Evolutionary conservation across 2,113 vertebrate species (phyloP).

Genomic region (Chiloscyllium plagiosum): DNA sequence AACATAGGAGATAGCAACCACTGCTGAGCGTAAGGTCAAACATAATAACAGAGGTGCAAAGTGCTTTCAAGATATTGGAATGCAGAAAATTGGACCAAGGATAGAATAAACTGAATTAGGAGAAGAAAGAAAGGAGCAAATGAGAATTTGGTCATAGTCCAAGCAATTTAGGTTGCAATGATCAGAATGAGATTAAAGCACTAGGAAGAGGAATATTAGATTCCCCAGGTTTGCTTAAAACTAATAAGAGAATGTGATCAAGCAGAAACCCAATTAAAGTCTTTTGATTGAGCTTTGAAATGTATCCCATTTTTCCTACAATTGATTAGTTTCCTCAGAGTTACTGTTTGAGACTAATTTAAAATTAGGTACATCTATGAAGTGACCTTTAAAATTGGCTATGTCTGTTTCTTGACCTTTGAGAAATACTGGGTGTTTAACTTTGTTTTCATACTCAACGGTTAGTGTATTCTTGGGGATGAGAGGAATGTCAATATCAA

Average conservation of each 20-base stretch:
- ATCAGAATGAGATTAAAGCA: constrained; percentile 26
- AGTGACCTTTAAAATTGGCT: constrained; percentile 25
- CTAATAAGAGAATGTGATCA: constrained; percentile 35
- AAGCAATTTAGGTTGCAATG: not conserved
- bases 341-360: constrained; percentile 26
- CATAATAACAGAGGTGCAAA: not conserved
- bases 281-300: constrained; percentile 23
- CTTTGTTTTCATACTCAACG: not conserved
- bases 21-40: not conserved
- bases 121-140: not conserved
- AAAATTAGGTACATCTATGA: not conserved
- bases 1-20: not conserved
- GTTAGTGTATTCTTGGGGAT: not conserved
- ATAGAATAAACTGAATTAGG: not conserved
- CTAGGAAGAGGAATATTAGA: constrained; percentile 24
- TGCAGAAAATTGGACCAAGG: not conserved
- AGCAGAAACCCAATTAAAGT: constrained; percentile 36
- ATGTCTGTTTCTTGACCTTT: not conserved
- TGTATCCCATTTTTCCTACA: constrained; percentile 15
- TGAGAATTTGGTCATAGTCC: constrained; percentile 15
- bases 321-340: constrained; percentile 28
- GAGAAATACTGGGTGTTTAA: not conserved
- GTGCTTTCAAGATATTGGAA: not conserved
- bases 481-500: not conserved
- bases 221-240: constrained; percentile 29